A percentile compares a stretch with the other conserved stretches of the same genome.
Evolutionary conservation across 2,113 vertebrate genomes (phyloP).

Genomic region (Bufo gargarizans): DNA sequence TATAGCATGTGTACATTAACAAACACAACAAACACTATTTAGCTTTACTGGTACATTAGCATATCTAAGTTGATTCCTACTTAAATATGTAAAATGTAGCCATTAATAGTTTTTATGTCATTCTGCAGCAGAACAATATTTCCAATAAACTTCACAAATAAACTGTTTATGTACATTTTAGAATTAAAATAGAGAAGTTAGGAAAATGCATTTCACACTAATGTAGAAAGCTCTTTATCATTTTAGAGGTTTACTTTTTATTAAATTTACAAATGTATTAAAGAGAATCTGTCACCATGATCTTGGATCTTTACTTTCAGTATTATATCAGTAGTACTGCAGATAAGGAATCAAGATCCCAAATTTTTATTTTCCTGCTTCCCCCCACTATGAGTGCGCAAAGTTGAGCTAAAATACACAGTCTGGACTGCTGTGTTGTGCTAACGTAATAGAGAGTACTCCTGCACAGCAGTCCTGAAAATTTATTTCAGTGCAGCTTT

Average conservation of each 20-base stretch:
- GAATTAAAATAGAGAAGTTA: background rate
- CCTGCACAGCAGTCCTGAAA: too few species aligned
- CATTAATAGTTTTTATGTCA: slow-evolving; percentile 20
- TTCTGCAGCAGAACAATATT: slow-evolving; percentile 14
- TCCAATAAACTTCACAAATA: background rate
- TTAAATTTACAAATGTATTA: too few species aligned
- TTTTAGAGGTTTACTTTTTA: background rate
- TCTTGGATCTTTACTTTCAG: too few species aligned
- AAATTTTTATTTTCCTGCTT: too few species aligned
- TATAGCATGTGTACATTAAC: background rate
- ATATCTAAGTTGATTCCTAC: background rate
- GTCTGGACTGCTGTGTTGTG: too few species aligned
- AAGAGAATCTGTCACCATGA: too few species aligned
- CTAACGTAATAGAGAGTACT: too few species aligned
- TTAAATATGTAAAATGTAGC: background rate
- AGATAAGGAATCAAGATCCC: too few species aligned
- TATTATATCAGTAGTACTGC: too few species aligned
- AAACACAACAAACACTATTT: background rate
- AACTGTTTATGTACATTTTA: background rate
- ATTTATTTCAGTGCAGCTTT: too few species aligned
- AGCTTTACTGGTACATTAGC: background rate
- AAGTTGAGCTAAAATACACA: too few species aligned
- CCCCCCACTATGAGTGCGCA: too few species aligned
- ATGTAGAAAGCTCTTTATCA: background rate
- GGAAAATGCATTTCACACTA: background rate